These are phyloP conservation scores for Leptestheria dahalacensis DNA, from an alignment of 1,140 invertebrate species.

Conservation along the genomic window DNA sequence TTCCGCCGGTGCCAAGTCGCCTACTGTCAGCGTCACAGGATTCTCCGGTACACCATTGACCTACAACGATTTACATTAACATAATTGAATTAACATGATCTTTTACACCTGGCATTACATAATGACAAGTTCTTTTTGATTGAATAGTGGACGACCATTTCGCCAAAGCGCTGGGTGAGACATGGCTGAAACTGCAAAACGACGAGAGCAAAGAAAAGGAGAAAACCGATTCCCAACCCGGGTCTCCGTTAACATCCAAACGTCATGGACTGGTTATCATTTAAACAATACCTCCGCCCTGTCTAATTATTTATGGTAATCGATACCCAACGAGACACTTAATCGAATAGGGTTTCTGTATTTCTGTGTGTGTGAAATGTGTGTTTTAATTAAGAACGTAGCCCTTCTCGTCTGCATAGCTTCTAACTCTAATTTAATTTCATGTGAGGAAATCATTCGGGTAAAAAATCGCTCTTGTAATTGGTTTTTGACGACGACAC, in stretches of 20 bases:
- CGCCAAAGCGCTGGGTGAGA: conserved; percentile 85
- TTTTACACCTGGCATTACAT: too few relatives aligned
- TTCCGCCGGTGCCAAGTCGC: conserved; percentile 16
- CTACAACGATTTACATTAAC: not conserved
- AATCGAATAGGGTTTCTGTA: too few relatives aligned
- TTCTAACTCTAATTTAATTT: too few relatives aligned
- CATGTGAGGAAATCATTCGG: too few relatives aligned
- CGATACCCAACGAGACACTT: too few relatives aligned
- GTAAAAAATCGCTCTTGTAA: too few relatives aligned
- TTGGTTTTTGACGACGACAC: too few relatives aligned
- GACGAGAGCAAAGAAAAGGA: conserved; percentile 6
- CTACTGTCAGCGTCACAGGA: conserved; percentile 29
- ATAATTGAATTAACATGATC: too few relatives aligned
- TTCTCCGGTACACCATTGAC: conserved; percentile 21
- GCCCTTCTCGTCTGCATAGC: too few relatives aligned
- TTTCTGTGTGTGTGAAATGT: too few relatives aligned
- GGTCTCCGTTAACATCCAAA: conserved; percentile 10
- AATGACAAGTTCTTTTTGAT: too few relatives aligned
- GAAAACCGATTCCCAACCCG: conserved; percentile 5
- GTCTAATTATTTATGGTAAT: not conserved
- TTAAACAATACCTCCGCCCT: not conserved
- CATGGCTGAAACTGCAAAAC: conserved; percentile 62
- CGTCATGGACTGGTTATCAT: conserved; percentile 11
- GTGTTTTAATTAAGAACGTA: too few relatives aligned
- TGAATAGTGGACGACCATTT: conserved; percentile 84